Evolutionary conservation across 2,113 vertebrate species (phyloP), one percentile per base, ranked within the genome.

Genomic region (Leiothrix lutea): DNA sequence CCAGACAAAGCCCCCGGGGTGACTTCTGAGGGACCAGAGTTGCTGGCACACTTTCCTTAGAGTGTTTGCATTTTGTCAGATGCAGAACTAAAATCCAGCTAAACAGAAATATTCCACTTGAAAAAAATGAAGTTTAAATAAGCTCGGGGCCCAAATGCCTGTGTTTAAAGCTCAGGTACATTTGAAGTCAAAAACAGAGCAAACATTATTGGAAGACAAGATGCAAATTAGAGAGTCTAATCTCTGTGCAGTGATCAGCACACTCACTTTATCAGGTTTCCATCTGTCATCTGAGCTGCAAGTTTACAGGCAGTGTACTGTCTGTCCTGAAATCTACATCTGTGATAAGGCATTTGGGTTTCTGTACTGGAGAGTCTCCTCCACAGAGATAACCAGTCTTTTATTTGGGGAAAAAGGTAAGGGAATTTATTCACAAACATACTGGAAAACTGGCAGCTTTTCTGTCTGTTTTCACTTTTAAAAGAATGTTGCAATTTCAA

Each of bases 211-310:
- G 79, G 85, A 82, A 90, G 87, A 82, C 50, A 62, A 66, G 85
- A 97, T 96, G 96, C 87, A 96, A 96, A 96, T 96, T 40, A 86
- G 58, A 28, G 60, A 61, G 62, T 22, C 65, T 90, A 90, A 93
- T 97, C 92, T 96, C 60, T 44, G 71, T 24, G 54, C 71, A 58
- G 85, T 33, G 85, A 96, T 94, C 90, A 3, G 90, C 81, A 82
- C 85, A 83, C 64, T 93, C 85, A 28, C 69, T 70, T 96, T 96
- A 96, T 95, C 95, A 92, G 91, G 79, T 86, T 95, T 90, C 94
- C 92, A 97, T 97, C 95, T 94, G 94, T 97, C 92, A 97, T 53
- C 51, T 62, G 95, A 97, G 94, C 95, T 88, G 70, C 93, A 96
- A 92, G 94, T 97, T 97, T 94, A 96, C 94, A 96, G 85, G 79